Percentiles rank a stretch among this genome's conserved stretches.
These are phyloP conservation scores for Jordanella pulchra DNA, from an alignment of 2,797 vertebrate genomes.

Conservation along the genomic window DNA sequence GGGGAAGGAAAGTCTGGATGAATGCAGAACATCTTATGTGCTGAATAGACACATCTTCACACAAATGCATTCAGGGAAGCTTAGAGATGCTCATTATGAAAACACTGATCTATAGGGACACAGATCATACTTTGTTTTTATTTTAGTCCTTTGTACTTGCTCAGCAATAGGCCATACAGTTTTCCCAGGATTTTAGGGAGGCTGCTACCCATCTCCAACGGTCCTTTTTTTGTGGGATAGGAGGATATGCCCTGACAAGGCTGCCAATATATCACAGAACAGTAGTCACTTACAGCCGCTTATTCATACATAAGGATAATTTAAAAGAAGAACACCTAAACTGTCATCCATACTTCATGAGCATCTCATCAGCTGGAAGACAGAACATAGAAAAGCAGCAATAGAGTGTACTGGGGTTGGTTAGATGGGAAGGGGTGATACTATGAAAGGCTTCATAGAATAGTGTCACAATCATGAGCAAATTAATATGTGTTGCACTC, in stretches of 20 bases:
- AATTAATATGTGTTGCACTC: no score
- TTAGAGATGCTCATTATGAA: conserved; percentile 60
- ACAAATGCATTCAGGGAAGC: conserved; percentile 40
- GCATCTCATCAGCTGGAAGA: no score
- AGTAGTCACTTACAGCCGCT: no score
- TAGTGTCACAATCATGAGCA: no score
- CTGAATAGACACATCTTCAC: conserved; percentile 10
- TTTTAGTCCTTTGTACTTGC: background rate
- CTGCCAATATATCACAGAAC: no score
- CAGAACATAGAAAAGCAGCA: no score
- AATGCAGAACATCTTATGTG: conserved; percentile 22
- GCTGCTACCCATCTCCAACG: background rate
- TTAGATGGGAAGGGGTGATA: no score
- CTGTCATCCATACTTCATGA: background rate
- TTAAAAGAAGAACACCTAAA: background rate
- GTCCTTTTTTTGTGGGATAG: no score
- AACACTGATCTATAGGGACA: background rate
- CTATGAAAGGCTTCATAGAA: no score
- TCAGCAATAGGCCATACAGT: background rate
- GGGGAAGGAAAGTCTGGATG: conserved; percentile 38
- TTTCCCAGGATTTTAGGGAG: no score
- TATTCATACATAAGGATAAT: background rate
- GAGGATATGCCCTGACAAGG: no score
- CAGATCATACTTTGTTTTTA: conserved; percentile 1
- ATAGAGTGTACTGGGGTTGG: no score